Conservation (phyloP, 2,888 invertebrate genomes). For the Nemoura dubitans region DNA sequence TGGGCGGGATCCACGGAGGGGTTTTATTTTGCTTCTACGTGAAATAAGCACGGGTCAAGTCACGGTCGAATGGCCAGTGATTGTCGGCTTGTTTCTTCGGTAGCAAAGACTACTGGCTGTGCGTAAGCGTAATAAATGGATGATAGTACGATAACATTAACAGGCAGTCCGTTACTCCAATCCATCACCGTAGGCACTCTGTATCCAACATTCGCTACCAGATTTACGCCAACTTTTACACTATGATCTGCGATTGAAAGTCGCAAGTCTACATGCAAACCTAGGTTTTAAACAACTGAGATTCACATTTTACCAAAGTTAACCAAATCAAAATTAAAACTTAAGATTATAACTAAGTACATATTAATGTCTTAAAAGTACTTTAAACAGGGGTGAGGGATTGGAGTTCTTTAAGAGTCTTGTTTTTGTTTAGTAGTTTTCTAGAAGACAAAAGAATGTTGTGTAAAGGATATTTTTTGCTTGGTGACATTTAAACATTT, state of each 20-base stretch:
- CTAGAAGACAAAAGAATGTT: slow-evolving; percentile 61
- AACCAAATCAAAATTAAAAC: slow-evolving; percentile 36
- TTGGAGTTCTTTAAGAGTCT: slow-evolving; percentile 54
- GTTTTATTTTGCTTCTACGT: neutral
- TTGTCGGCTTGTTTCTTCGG: neutral
- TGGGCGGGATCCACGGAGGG: slow-evolving; percentile 45
- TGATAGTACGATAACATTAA: neutral
- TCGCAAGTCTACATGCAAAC: slow-evolving; percentile 53
- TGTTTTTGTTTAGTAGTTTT: slow-evolving; percentile 56
- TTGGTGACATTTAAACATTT: slow-evolving; percentile 40
- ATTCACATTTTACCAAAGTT: slow-evolving; percentile 41
- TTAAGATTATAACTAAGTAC: neutral
- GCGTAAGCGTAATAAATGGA: slow-evolving; percentile 12
- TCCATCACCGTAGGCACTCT: slow-evolving; percentile 52
- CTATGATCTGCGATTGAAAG: slow-evolving; percentile 52
- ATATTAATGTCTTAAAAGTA: slow-evolving; percentile 35
- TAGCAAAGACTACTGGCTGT: neutral
- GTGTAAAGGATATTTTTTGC: slow-evolving; percentile 55
- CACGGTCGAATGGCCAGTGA: neutral
- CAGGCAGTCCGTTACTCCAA: slow-evolving; percentile 49
- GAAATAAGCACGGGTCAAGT: neutral
- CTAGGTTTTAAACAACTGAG: slow-evolving; percentile 42
- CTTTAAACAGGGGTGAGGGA: slow-evolving; percentile 55
- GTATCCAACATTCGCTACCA: slow-evolving; percentile 51
- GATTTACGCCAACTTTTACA: slow-evolving; percentile 20